Evolutionary conservation across 2,888 invertebrate species (phyloP), one percentile per base, ranked within the genome.

Genomic region (Mesorhabditis spiculigera): DNA sequence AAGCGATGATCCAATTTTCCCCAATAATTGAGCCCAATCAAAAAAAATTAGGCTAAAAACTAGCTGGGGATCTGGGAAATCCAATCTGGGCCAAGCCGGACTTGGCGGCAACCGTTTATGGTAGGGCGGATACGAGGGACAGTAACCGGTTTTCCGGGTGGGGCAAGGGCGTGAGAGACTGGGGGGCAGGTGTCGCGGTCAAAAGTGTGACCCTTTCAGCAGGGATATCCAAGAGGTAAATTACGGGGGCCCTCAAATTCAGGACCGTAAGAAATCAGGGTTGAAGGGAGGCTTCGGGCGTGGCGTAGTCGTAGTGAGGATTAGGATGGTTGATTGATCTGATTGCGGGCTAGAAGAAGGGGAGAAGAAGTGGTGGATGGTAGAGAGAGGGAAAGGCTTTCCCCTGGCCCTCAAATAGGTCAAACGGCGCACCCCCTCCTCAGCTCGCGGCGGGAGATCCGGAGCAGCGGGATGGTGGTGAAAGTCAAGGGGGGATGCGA

Each of bases 211-310:
- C 28, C 28, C 28, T 28, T 28, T 1, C 28, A 28, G 28, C 28
- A 28, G 28, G 28, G 28, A 28, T 28, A 28, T 28, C 3, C 28
- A 28, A 28, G 28, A 28, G 28, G 28, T 28, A 28, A 28, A 71
- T 76, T 78, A 45, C 81, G 76, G 8, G 75, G 66, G 62, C 82
- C 82, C 43, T 73, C 70, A 63, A 82, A 83, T 28, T 65, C 45
- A 65, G 83, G 82, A 4, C 73, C 44, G 42, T 75, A 66, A n/a
- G 71, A 70, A 16, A 82, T 71, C n/a, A 73, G 44, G 65, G 58
- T 4, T 81, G 81, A 66, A 79, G 81, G 8, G 74, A 43, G 43
- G 61, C 28, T 10, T 65, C 66, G 8, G 45, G 13, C 5, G 69
- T 43, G 13, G 45, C 16, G 41, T 5, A 16, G 45, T 16, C 43